phyloP scores from a whole-genome alignment of 2,797 vertebrate genomes.

The Iguana delicatissima region DNA sequence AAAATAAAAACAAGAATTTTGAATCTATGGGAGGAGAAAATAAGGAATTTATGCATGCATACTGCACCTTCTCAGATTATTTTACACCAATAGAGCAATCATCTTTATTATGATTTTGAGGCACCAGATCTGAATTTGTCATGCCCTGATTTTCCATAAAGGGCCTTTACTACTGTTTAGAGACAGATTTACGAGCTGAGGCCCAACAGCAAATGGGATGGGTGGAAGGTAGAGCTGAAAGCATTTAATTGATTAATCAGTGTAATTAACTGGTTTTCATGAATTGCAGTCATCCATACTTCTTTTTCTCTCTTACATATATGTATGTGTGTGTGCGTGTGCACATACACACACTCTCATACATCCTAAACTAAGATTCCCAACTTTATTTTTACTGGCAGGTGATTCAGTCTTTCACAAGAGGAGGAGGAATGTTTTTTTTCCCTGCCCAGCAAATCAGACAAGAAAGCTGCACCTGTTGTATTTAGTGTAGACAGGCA shows the following conservation, averaged over 20 bases:
- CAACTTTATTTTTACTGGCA: neutral
- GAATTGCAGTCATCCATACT: neutral
- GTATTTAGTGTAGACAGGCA: neutral
- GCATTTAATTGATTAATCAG: constrained; percentile 20
- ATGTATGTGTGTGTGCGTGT: neutral
- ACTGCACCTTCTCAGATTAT: constrained; percentile 45
- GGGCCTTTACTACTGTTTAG: constrained; percentile 39
- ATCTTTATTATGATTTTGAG: constrained; percentile 57
- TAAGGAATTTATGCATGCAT: neutral
- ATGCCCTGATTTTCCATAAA: neutral
- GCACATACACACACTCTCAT: neutral
- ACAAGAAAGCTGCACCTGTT: constrained; percentile 6
- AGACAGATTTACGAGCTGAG: neutral
- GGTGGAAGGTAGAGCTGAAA: neutral
- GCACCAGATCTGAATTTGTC: constrained; percentile 53
- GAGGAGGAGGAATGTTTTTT: neutral
- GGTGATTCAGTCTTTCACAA: neutral
- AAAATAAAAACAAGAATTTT: neutral
- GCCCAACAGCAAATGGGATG: neutral
- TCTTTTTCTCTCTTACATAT: neutral
- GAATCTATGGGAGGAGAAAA: constrained; percentile 40
- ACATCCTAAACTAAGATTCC: neutral
- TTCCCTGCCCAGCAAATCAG: neutral
- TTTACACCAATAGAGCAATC: constrained; percentile 32
- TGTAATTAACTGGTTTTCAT: constrained; percentile 3